Percentiles rank a stretch among this genome's conserved stretches.
phyloP scores from a whole-genome alignment of 2,888 invertebrate species.

The Cryptocephalus primarius region DNA sequence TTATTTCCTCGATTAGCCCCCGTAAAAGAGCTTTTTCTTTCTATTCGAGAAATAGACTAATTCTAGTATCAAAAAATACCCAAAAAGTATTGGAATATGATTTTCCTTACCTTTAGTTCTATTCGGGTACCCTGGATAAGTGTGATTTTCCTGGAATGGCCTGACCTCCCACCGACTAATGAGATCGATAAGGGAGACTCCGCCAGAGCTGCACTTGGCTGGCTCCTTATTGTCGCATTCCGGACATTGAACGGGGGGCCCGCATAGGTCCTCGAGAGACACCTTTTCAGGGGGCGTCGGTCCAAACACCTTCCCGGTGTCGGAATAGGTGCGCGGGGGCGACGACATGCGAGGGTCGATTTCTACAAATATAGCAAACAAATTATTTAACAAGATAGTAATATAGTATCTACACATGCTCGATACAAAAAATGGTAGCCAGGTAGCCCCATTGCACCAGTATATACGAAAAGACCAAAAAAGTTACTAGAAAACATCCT shows the following conservation, averaged over 20 bases:
- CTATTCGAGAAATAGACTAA: no score
- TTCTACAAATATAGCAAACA: conserved; percentile 18
- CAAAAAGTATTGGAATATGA: no score
- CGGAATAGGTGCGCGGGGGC: conserved; percentile 25
- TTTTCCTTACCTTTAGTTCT: conserved; percentile 36
- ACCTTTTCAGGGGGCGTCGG: conserved; percentile 49
- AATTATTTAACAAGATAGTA: not conserved
- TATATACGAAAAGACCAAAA: no score
- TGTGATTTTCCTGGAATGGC: conserved; percentile 49
- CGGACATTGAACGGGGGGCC: conserved; percentile 47
- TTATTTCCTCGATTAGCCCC: no score
- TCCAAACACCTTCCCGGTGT: conserved; percentile 40
- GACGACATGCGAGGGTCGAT: conserved; percentile 38
- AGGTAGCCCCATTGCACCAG: no score
- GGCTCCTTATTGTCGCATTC: conserved; percentile 46
- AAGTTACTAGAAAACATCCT: no score
- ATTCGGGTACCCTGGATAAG: conserved; percentile 44
- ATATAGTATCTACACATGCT: no score
- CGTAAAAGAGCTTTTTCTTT: no score
- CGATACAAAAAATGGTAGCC: no score
- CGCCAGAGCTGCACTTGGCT: conserved; percentile 46
- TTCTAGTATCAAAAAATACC: no score
- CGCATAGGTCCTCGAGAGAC: conserved; percentile 50
- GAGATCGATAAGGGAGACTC: conserved; percentile 47
- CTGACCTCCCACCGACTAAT: conserved; percentile 42